Conservation (phyloP, 2,113 vertebrate genomes). For the Electrona antarctica region DNA sequence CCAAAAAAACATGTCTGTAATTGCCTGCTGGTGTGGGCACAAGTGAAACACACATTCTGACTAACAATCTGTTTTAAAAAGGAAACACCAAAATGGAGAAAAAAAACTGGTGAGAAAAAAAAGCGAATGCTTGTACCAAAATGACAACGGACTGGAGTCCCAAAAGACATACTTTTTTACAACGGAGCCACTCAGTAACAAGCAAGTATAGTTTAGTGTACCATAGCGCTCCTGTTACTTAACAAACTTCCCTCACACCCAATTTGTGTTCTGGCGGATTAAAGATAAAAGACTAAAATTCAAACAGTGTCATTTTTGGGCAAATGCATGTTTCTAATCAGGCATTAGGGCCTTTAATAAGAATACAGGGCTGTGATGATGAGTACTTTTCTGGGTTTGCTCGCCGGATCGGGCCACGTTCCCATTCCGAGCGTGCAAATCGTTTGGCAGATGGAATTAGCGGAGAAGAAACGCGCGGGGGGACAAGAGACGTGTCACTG, state of each 20-base stretch:
- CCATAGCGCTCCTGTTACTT: constrained; percentile 3
- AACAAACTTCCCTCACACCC: constrained; percentile 16
- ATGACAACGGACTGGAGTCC: too few species aligned
- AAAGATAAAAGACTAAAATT: constrained; percentile 63
- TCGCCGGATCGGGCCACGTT: constrained; percentile 56
- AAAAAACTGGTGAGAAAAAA: too few species aligned
- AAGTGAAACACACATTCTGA: neutral
- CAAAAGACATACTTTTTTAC: neutral
- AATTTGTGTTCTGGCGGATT: constrained; percentile 57
- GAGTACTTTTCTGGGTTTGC: constrained; percentile 53
- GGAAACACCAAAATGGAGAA: too few species aligned
- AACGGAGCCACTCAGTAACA: neutral
- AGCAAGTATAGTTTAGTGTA: neutral
- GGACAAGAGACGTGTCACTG: constrained; percentile 63
- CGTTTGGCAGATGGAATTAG: constrained; percentile 74
- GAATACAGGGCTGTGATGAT: constrained; percentile 58
- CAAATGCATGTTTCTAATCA: constrained; percentile 69
- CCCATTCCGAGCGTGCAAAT: constrained; percentile 67
- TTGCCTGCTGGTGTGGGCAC: too few species aligned
- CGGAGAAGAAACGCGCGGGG: constrained; percentile 44
- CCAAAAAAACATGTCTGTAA: too few species aligned
- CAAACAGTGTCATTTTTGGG: constrained; percentile 60
- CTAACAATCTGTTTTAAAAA: neutral
- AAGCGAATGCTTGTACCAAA: too few species aligned
- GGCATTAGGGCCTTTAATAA: constrained; percentile 61